Evolutionary conservation across 2,797 vertebrate genomes (phyloP).

Genomic region (Thunnus albacares): DNA sequence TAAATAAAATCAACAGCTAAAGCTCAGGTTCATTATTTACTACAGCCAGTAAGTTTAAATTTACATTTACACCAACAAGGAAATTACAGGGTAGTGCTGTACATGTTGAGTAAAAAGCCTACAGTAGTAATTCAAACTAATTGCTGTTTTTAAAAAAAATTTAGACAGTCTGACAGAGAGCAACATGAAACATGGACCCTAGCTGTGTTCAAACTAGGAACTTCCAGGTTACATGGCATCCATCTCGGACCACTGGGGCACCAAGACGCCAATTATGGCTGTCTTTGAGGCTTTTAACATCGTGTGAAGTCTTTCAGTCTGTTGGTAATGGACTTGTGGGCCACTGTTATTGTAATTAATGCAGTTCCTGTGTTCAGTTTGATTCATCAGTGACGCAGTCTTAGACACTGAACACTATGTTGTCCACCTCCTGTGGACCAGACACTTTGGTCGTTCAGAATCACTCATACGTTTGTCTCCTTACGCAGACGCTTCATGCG

Average conservation of each 20-base stretch:
- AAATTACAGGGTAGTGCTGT: conserved; percentile 1
- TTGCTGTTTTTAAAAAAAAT: neutral
- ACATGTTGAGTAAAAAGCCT: neutral
- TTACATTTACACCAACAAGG: conserved; percentile 3
- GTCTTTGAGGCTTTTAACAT: neutral
- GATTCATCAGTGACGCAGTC: neutral
- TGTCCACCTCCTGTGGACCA: neutral
- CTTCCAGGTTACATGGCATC: neutral
- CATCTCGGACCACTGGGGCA: neutral
- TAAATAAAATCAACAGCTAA: neutral
- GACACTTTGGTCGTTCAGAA: neutral
- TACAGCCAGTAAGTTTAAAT: neutral
- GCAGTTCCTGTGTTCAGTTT: neutral
- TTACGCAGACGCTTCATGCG: conserved; percentile 94
- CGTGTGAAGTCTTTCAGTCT: neutral
- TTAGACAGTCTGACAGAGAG: neutral
- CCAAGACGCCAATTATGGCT: neutral
- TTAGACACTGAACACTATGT: neutral
- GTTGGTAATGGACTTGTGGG: neutral
- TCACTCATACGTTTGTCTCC: conserved; percentile 91
- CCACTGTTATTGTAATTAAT: neutral
- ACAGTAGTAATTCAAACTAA: neutral
- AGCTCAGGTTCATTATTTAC: neutral
- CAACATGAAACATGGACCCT: neutral
- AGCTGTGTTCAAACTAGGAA: neutral